Conservation (phyloP, 2,888 invertebrate species). For the Limenitis camilla region DNA sequence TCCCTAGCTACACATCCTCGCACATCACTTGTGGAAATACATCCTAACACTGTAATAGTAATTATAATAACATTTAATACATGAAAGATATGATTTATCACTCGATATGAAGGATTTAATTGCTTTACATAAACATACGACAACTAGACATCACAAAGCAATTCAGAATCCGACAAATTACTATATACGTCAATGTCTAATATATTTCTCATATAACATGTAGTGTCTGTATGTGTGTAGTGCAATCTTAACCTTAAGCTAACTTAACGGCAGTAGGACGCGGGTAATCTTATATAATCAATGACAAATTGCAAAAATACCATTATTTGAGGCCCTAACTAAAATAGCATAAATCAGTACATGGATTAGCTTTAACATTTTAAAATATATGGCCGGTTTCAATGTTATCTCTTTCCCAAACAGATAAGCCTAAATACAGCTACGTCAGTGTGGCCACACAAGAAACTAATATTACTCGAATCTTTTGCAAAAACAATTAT, state of each 20-base stretch:
- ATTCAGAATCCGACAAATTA: neutral
- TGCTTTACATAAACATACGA: too few relatives aligned
- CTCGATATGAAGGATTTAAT: too few relatives aligned
- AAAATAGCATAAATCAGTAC: constrained; percentile 52
- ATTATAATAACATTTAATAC: too few relatives aligned
- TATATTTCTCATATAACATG: neutral
- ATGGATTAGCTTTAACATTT: constrained; percentile 33
- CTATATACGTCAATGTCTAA: neutral
- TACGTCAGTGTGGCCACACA: constrained; percentile 24
- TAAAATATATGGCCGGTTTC: constrained; percentile 65
- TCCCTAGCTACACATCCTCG: too few relatives aligned
- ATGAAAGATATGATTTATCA: too few relatives aligned
- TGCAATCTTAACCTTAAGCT: constrained; percentile 10
- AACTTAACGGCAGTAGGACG: constrained; percentile 26
- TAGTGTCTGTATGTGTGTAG: neutral
- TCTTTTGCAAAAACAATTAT: too few relatives aligned
- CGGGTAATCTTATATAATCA: constrained; percentile 21
- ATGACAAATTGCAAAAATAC: constrained; percentile 60
- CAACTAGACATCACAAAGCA: neutral
- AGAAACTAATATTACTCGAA: too few relatives aligned
- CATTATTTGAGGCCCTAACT: constrained; percentile 43
- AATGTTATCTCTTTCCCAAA: constrained; percentile 35
- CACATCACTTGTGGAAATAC: too few relatives aligned
- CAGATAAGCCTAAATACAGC: constrained; percentile 50
- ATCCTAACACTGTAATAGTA: too few relatives aligned